Evolutionary conservation across 2,888 invertebrate species (phyloP).

Genomic region (Seira musarum): DNA sequence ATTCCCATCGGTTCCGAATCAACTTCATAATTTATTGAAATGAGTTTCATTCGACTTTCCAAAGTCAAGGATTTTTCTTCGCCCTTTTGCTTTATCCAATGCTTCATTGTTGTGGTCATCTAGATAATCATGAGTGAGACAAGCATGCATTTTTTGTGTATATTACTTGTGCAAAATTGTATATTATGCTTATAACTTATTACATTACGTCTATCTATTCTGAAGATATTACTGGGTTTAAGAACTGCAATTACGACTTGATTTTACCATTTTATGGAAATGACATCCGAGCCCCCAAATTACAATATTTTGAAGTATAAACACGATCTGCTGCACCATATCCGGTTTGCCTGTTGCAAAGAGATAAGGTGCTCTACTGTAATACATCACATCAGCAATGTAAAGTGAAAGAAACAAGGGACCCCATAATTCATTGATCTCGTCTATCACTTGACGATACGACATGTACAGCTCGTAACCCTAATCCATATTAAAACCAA

Average conservation of each 20-base stretch:
- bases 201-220: not conserved
- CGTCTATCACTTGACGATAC: not conserved
- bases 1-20: constrained; percentile 29
- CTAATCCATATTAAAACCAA: too few relatives aligned
- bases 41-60: not conserved
- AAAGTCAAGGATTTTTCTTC: not conserved
- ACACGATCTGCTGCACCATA: not conserved
- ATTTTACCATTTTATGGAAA: constrained; percentile 25
- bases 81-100: constrained; percentile 8
- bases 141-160: too few relatives aligned
- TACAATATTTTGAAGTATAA: not conserved
- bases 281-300: constrained; percentile 25
- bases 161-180: not conserved
- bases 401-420: constrained; percentile 1
- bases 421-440: constrained; percentile 16
- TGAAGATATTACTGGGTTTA: not conserved
- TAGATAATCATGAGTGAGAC: too few relatives aligned
- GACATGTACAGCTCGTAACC: not conserved
- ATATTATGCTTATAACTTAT: not conserved
- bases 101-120: constrained; percentile 4
- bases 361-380: not conserved
- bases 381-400: not conserved
- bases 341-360: not conserved
- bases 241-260: not conserved
- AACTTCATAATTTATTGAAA: not conserved